Evolutionary conservation across 2,113 vertebrate species (phyloP), one percentile per base, ranked within the genome.

Genomic region (Lycaon pictus): DNA sequence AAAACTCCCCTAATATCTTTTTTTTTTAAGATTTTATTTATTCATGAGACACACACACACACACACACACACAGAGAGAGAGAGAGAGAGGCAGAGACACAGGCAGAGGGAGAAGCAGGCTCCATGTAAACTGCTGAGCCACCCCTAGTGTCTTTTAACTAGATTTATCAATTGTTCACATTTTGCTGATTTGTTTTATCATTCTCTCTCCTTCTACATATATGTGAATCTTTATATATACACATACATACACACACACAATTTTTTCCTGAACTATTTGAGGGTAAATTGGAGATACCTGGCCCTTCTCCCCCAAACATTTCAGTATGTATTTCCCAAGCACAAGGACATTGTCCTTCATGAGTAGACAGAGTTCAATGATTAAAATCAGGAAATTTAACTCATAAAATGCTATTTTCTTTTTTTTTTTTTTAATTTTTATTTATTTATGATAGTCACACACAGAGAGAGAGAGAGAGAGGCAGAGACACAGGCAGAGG

Each of bases 301-400:
- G 17, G 27, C 19, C 56, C 15, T 12, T 35, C 32, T 60, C 55
- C 23, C 35, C 43, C 37, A 37, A 55, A 11, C 32, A 69, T 23
- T 27, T 88, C 37, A 80, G 29, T 56, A 15, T 37, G 9, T 60
- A 84, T 62, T 84, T 93, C 69, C 84, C 25, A 77, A 69, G 51
- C 51, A 65, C 13, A 20, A 67, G 29, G 11, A 23, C 32, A 69
- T 9, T 53, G 69, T 88, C 32, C 35, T 92, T 76, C 60, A 74
- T 60, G 12, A 79, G 17, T 11, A 74, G 71, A 74, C 58, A 62
- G 7, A 63, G 63, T 76, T 81, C 22, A 88, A 83, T 83, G 51
- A 84, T 51, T 20, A 65, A 63, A 93, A 67, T 76, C 23, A 69
- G 51, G 13, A 93, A 51, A 89, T 83, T 83, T 60, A 84, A 96